Base-by-base conservation (phyloP, 2,888 invertebrate genomes). In the Tyria jacobaeae region DNA sequence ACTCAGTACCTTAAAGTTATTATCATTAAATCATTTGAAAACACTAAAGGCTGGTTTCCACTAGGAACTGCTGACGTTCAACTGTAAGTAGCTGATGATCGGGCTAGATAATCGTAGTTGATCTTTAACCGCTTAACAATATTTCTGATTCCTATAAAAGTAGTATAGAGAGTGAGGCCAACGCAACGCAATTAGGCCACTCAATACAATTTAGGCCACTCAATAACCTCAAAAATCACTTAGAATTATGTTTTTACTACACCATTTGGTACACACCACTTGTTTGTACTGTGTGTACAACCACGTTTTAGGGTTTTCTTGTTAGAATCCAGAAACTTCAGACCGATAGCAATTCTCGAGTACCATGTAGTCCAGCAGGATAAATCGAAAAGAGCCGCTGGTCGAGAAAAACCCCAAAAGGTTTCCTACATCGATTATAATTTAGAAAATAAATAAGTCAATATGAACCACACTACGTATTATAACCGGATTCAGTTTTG, bases 371-470 rank as follows among this genome's bases (percentile, higher is more conserved):
- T 79, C 76, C 78, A 61, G 51, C 57, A 80, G 76, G 63, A 71
- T 74, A 79, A 78, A 79, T 80, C 75, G 74, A 76, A 78, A 66
- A n/a, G n/a, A n/a, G n/a, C n/a, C 74, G 73, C 61, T 62, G 66
- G 62, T 63, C n/a, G 47, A 58, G 34, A 56, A 57, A 56, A 52
- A 60, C 72, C 73, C 58, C 75, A 27, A 44, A 65, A 61, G 64
- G 62, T 64, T 66, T 55, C 53, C 63, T 68, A 68, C 63, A 75
- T 72, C 70, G 63, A 72, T 78, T 62, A 75, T 75, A 71, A 70
- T 75, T 71, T 63, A 71, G 47, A 62, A 54, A 77, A 75, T 62
- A 70, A 53, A 34, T 49, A 68, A 62, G 68, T 76, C 66, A 74
- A 64, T 54, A 35, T 50, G 24, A 49, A 53, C 61, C 35, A 53